Evolutionary conservation across 2,113 vertebrate species (phyloP).

Genomic region (Toxotes jaculatrix): DNA sequence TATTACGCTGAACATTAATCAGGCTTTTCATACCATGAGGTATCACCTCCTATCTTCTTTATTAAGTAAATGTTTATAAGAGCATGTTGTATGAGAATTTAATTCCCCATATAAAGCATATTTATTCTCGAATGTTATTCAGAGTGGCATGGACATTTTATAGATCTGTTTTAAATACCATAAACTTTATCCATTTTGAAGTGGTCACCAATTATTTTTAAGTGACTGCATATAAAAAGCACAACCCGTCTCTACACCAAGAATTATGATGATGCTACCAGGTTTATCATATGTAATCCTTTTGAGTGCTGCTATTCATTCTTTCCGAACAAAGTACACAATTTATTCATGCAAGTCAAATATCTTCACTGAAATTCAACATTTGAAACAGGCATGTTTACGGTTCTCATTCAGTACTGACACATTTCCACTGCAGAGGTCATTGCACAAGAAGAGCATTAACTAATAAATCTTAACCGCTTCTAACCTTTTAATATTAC

Average conservation of each 20-base stretch:
- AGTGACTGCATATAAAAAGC: slow-evolving; percentile 53
- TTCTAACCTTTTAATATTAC: background rate
- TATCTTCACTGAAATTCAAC: background rate
- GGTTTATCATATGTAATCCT: slow-evolving; percentile 27
- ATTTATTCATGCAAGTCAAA: slow-evolving; percentile 23
- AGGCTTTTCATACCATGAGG: slow-evolving; percentile 55
- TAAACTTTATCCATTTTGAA: slow-evolving; percentile 40
- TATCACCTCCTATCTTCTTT: slow-evolving; percentile 52
- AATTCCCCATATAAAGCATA: slow-evolving; percentile 56
- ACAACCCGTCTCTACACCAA: slow-evolving; percentile 45
- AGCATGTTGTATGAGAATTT: slow-evolving; percentile 74
- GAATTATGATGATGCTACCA: slow-evolving; percentile 17
- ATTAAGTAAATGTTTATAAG: slow-evolving; percentile 66
- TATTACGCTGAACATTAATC: slow-evolving; percentile 47
- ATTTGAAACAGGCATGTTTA: background rate
- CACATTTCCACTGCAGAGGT: background rate
- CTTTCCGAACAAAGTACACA: slow-evolving; percentile 11
- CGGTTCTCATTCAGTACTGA: background rate
- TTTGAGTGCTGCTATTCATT: slow-evolving; percentile 43
- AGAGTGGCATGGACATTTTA: slow-evolving; percentile 69
- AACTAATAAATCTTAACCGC: background rate
- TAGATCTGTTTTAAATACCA: slow-evolving; percentile 39
- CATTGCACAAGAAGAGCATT: slow-evolving; percentile 3
- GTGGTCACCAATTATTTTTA: slow-evolving; percentile 23
- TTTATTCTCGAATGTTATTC: slow-evolving; percentile 68